A percentile compares a stretch with the other conserved stretches of the same genome.
Evolutionary conservation across 2,113 vertebrate species (phyloP).

Genomic region (Ceyx cyanopectus): DNA sequence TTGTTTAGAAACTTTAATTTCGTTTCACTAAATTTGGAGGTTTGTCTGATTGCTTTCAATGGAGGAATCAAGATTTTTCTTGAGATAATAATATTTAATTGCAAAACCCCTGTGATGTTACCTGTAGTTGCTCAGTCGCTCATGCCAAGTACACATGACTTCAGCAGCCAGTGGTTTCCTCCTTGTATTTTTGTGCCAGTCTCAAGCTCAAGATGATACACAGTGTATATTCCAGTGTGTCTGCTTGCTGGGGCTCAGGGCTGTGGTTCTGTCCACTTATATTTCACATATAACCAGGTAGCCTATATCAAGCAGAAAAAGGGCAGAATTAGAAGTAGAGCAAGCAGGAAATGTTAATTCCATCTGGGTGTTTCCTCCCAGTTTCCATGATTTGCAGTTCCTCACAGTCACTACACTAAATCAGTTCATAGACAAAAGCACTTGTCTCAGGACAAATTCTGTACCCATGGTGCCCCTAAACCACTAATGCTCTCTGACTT

Average conservation of each 20-base stretch:
- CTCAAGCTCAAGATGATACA: neutral
- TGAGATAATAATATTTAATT: neutral
- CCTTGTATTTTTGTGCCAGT: neutral
- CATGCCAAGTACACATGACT: neutral
- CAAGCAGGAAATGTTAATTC: neutral
- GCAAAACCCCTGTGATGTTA: neutral
- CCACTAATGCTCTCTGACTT: neutral
- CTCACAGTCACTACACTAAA: neutral
- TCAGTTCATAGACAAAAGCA: neutral
- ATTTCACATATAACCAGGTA: neutral
- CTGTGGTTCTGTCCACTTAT: neutral
- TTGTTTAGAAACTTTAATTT: neutral
- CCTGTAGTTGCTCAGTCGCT: neutral
- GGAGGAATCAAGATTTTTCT: neutral
- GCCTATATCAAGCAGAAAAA: neutral
- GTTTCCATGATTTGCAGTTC: neutral
- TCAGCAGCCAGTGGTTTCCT: neutral
- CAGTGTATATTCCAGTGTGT: neutral
- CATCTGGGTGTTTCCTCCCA: neutral
- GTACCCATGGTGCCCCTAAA: neutral
- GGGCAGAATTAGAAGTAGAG: neutral
- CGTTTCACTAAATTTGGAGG: neutral
- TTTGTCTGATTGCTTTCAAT: neutral
- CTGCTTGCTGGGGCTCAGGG: neutral
- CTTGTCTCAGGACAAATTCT: neutral